Evolutionary conservation across 2,888 invertebrate species (phyloP).

Genomic region (Dryobota labecula): DNA sequence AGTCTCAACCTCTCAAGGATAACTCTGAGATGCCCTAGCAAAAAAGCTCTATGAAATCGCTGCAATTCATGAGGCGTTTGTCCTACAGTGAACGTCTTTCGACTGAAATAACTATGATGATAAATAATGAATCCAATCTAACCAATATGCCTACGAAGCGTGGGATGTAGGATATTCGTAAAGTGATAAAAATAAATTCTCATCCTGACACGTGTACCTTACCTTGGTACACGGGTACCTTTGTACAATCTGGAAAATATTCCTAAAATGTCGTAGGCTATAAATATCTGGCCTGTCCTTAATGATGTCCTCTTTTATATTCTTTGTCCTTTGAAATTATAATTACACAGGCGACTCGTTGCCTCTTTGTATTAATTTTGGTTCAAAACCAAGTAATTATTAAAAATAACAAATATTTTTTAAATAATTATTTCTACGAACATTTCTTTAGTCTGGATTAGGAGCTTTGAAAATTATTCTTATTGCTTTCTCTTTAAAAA

Average conservation of each 20-base stretch:
- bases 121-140: background rate
- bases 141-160: background rate
- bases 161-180: background rate
- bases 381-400: background rate
- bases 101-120: background rate
- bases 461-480: background rate
- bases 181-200: background rate
- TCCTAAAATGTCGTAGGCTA: conserved; percentile 16
- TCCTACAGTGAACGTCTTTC: background rate
- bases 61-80: background rate
- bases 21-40: no score
- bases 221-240: background rate
- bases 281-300: conserved; percentile 15
- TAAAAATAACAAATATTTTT: background rate
- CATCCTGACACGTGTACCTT: no score
- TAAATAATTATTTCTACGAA: background rate
- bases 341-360: conserved; percentile 5
- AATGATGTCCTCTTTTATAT: conserved; percentile 15
- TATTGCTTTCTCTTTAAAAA: background rate
- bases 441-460: no score
- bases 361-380: background rate
- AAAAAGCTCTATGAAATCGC: background rate
- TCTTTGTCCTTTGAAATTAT: conserved; percentile 18
- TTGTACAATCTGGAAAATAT: conserved; percentile 4
- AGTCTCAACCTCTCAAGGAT: no score